phyloP scores from a whole-genome alignment of 2,888 invertebrate genomes.

The Drosophila mulleri region DNA sequence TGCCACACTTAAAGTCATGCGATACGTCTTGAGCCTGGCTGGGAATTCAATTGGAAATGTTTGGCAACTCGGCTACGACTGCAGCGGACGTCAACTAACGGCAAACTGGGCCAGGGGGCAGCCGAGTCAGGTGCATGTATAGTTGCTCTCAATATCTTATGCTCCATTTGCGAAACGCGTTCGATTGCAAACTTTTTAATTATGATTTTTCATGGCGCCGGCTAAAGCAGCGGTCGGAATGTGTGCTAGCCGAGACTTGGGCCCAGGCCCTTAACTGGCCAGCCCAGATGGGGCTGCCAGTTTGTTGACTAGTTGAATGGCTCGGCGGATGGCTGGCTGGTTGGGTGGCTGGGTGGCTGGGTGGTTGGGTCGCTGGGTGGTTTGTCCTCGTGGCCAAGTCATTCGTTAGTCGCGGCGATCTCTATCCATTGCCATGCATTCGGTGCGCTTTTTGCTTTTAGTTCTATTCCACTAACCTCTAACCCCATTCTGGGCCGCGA shows the following conservation, averaged over 20 bases:
- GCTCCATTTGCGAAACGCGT: constrained; percentile 40
- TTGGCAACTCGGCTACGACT: background rate
- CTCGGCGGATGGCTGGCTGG: background rate
- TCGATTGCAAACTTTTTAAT: constrained; percentile 59
- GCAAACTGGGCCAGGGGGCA: constrained; percentile 11
- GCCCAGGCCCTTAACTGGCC: constrained; percentile 9
- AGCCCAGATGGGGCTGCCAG: background rate
- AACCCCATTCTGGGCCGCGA: constrained; percentile 9
- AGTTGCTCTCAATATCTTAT: constrained; percentile 17
- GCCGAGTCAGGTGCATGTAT: constrained; percentile 7
- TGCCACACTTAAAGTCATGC: background rate
- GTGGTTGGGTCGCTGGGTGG: background rate
- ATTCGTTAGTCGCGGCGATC: constrained; percentile 24
- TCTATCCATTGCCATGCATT: constrained; percentile 17
- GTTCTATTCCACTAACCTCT: constrained; percentile 16
- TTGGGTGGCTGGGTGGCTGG: background rate
- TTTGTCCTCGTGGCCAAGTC: constrained; percentile 20
- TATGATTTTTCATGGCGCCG: constrained; percentile 28
- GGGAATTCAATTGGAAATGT: constrained; percentile 3
- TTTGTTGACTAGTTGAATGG: constrained; percentile 3
- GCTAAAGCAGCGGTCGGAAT: background rate
- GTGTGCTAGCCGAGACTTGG: background rate
- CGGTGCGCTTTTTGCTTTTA: constrained; percentile 30
- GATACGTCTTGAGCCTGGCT: background rate
- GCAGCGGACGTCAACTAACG: constrained; percentile 1